These are phyloP conservation scores for Cichladusa arquata DNA, from an alignment of 2,113 vertebrate species.

Conservation along the genomic window DNA sequence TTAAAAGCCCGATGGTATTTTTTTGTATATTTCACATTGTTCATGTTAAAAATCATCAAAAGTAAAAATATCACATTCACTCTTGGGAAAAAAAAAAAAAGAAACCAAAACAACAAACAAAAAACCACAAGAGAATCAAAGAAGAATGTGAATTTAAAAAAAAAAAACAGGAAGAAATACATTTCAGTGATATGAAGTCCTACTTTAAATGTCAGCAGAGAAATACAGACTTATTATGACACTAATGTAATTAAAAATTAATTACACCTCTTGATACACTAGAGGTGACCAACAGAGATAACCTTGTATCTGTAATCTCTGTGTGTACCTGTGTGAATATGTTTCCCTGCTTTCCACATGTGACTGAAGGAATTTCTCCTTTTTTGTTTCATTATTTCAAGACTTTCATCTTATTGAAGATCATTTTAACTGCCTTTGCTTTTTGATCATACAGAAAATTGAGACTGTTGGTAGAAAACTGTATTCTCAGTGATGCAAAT, in stretches of 20 bases:
- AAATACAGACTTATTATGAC: not conserved
- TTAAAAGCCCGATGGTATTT: not conserved
- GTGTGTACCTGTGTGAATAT: not conserved
- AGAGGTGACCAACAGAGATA: not conserved
- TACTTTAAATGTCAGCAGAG: not conserved
- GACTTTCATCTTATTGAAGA: not conserved
- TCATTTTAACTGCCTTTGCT: not conserved
- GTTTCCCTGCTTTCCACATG: not conserved
- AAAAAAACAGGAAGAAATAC: not conserved
- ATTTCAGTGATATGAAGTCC: not conserved
- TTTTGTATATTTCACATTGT: not conserved
- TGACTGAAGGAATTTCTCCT: not conserved
- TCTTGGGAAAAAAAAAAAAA: not conserved
- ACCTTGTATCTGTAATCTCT: not conserved
- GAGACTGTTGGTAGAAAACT: not conserved
- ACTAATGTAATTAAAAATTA: not conserved
- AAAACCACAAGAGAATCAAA: not conserved
- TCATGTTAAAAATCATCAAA: not conserved
- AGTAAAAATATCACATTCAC: not conserved
- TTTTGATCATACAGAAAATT: not conserved
- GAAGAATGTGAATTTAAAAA: not conserved
- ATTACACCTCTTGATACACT: not conserved
- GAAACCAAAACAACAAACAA: too few species aligned
- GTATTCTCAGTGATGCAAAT: not conserved
- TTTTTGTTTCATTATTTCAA: not conserved